Percentiles rank a stretch among this genome's conserved stretches.
These are phyloP conservation scores for Oreochromis grahami DNA, from an alignment of 2,797 vertebrate species.

Conservation along the genomic window DNA sequence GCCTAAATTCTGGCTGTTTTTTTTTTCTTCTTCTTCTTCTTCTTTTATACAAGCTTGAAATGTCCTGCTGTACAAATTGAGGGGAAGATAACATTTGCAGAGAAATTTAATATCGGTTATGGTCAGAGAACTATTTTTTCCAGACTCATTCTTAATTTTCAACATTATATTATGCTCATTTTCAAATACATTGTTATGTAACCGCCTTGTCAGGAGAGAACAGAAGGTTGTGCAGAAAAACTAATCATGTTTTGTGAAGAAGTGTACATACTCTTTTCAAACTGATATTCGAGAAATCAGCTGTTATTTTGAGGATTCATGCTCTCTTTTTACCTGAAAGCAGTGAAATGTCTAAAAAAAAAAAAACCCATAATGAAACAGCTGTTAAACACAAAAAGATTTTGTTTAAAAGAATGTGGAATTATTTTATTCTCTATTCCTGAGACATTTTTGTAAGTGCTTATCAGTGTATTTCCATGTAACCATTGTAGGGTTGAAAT, in stretches of 20 bases:
- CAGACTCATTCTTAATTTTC: conserved; percentile 29
- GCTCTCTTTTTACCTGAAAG: conserved; percentile 73
- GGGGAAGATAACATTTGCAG: conserved; percentile 18
- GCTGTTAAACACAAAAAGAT: conserved; percentile 51
- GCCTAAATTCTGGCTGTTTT: conserved; percentile 44
- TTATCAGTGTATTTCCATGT: conserved; percentile 78
- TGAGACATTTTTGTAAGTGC: conserved; percentile 78
- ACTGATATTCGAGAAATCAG: conserved; percentile 44
- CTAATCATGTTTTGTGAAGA: conserved; percentile 72
- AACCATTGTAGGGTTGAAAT: conserved; percentile 77
- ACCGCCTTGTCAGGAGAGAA: conserved; percentile 44
- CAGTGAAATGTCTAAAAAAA: conserved; percentile 53
- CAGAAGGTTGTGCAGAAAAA: conserved; percentile 33
- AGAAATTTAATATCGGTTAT: conserved; percentile 24
- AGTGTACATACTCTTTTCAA: conserved; percentile 77
- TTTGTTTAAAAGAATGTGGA: conserved; percentile 72
- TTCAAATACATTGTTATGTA: conserved; percentile 36
- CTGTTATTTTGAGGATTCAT: conserved; percentile 39
- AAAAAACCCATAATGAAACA: conserved; percentile 26
- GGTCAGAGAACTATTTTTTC: conserved; percentile 31
- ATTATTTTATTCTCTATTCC: conserved; percentile 63
- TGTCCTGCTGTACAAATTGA: conserved; percentile 46
- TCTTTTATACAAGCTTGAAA: conserved; percentile 42
- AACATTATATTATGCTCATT: conserved; percentile 31
- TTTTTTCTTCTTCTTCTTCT: not conserved